Base-by-base conservation (phyloP, 2,797 vertebrate genomes). In the Chelonia mydas region DNA sequence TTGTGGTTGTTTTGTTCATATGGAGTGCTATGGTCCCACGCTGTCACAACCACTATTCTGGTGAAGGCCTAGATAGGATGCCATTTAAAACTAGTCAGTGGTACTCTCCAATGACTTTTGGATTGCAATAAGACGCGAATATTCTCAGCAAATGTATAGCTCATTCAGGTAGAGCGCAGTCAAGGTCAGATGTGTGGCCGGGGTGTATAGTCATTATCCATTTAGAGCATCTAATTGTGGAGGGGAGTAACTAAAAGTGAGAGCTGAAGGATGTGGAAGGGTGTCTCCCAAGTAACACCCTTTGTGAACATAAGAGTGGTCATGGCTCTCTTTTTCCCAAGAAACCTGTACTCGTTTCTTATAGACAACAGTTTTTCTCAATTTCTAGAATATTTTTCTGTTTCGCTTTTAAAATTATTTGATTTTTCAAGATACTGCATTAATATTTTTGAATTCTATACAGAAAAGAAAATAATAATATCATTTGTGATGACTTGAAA, bases 401-500 rank as follows among this genome's bases (percentile, higher is more conserved):
- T 37, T 7, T 45, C 81, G 28, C n/a, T 41, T 90, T 92, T 50
- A 91, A 87, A 91, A 41, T 31, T 85, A 27, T 81, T 94, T 25
- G 0, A n/a, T 53, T 94, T 27, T 17, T 94, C 10, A 47, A 85
- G 10, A 53, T 79, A 89, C 57, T 33, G 93, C 68, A 1, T 93
- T 89, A 15, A 23, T 89, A 51, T 85, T 95, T 93, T 92, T 80
- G 2, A 57, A 87, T 88, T 95, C 76, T 97, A 3, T 96, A 89
- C 97, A 99, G 99, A 96, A 99, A 99, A 92, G 98, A 99, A 96
- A 99, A 99, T 94, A 99, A 99, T 97, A 97, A 99, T 91, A 98
- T 99, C 83, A 99, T 98, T 88, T 99, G 99, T 96, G 98, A 99
- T 95, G 99, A 99, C 95, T 97, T 99, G 92, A 99, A 98, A 96